These are phyloP conservation scores for Gonocerus acuteangulatus DNA, from an alignment of 2,888 invertebrate species.

Conservation along the genomic window DNA sequence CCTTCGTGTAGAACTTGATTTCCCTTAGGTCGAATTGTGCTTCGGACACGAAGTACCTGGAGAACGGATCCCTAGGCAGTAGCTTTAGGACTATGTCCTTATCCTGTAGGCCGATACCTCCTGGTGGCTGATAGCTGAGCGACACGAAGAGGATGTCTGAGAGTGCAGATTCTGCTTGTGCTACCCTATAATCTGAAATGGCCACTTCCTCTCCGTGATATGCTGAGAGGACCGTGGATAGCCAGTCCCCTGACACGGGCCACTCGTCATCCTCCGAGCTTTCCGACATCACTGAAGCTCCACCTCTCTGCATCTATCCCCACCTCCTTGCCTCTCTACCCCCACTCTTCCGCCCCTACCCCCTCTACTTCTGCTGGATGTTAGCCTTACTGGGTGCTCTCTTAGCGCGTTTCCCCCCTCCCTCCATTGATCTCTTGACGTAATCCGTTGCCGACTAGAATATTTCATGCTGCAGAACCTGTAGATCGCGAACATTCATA, in stretches of 20 bases:
- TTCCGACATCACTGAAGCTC: constrained; percentile 30
- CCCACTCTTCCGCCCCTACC: not conserved
- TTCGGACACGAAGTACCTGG: constrained; percentile 69
- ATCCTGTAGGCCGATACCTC: constrained; percentile 41
- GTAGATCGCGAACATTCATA: too few species aligned
- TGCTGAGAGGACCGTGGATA: constrained; percentile 48
- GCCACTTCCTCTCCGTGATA: constrained; percentile 43
- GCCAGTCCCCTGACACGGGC: constrained; percentile 53
- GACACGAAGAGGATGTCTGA: constrained; percentile 70
- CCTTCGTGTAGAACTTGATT: constrained; percentile 73
- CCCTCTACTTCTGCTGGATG: not conserved
- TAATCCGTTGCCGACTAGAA: too few species aligned
- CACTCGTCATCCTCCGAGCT: constrained; percentile 42
- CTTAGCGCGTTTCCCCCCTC: too few species aligned
- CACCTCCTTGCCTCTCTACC: not conserved
- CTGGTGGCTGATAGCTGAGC: constrained; percentile 52
- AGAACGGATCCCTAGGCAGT: constrained; percentile 70
- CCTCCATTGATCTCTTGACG: too few species aligned
- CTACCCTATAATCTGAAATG: constrained; percentile 49
- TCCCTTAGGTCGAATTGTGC: constrained; percentile 75
- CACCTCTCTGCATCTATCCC: not conserved
- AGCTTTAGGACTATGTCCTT: constrained; percentile 62
- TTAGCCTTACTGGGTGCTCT: too few species aligned
- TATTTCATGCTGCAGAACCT: too few species aligned
- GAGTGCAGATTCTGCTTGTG: constrained; percentile 56